Base-by-base conservation (phyloP, 2,888 invertebrate species). In the Amorpha juglandis region DNA sequence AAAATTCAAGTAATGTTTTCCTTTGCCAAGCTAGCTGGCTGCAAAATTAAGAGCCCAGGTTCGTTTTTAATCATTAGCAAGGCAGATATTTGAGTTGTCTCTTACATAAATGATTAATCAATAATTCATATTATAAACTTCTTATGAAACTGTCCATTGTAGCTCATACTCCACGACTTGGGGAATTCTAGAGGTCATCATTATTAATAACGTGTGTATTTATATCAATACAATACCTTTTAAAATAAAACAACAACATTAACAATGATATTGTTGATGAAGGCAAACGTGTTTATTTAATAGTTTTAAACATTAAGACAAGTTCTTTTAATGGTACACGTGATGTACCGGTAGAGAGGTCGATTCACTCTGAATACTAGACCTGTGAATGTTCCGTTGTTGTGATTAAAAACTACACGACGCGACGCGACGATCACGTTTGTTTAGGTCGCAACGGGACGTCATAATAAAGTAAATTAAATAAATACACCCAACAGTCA, bases 181-280 rank as follows among this genome's bases (percentile, higher is more conserved):
- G 50, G 50, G 50, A 50, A 50, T 50, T 19, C 50, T 50, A 11
- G 50, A 50, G 19, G 50, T 19, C n/a, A n/a, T n/a, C n/a, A 50
- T 9, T 0, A 50, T 50, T 19, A 19, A 50, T 50, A 50, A 19
- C 50, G 9, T 8, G 6, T 19, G 9, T 11, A 19, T 50, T 50
- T 50, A 48, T 48, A 50, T 19, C 19, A 19, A 19, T 2, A 16
- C 19, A 50, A 50, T 50, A 19, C 9, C 19, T 2, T 19, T 50
- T 38, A 7, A 38, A 38, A 38, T 38, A 38, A 38, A 45, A n/a
- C n/a, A n/a, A n/a, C n/a, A 45, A 45, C 14, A 45, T 45, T 14
- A 45, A 45, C 45, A 14, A 14, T 45, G 14, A 14, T 14, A 14
- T 45, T 14, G 45, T 11, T 45, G 14, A 12, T 45, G 6, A 11